Evolutionary conservation across 2,113 vertebrate genomes (phyloP), one percentile per base, ranked within the genome.

Genomic region (Pteronura brasiliensis): DNA sequence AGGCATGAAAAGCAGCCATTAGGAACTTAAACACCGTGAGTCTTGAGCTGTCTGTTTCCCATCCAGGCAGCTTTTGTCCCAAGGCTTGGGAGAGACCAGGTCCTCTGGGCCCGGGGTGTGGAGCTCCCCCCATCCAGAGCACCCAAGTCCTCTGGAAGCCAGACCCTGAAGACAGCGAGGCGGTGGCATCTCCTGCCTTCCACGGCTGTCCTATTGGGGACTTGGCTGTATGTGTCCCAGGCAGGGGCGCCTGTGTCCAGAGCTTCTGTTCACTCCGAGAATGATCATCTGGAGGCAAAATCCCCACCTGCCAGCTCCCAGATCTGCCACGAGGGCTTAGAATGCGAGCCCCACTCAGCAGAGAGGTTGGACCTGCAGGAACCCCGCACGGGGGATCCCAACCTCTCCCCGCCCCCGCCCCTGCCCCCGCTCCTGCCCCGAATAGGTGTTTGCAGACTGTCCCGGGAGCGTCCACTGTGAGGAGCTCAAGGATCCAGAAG

Each of bases 231-330:
- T 3, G 11, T 29, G 81, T 25, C 0, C 9, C 21, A 0, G 1
- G 6, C 31, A 20, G 39, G 49, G 31, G 2, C 36, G 25, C 34
- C 81, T 1, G 42, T 10, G 29, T 17, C 39, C 14, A 14, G 10
- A 4, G 18, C 42, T 31, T 49, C 71, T 1, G 0, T n/a, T 5
- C 15, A 0, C 27, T 3, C 8, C 2, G 4, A 55, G 14, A 29
- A 23, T 55, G 1, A 6, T 11, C 29, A 3, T 63, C 42, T 27
- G 11, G 42, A 55, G 29, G 20, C 44, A 34, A 10, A 52, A 17
- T 8, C 3, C 42, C 34, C 3, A 20, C 8, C 47, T 25, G 0
- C n/a, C 29, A n/a, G 31, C 76, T 21, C 52, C 63, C 47, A 6
- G 13, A 17, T 36, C 44, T 3, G 44, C 39, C 1, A 2, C 42